Evolutionary conservation across 2,888 invertebrate species (phyloP).

Genomic region (Lypha dubia): DNA sequence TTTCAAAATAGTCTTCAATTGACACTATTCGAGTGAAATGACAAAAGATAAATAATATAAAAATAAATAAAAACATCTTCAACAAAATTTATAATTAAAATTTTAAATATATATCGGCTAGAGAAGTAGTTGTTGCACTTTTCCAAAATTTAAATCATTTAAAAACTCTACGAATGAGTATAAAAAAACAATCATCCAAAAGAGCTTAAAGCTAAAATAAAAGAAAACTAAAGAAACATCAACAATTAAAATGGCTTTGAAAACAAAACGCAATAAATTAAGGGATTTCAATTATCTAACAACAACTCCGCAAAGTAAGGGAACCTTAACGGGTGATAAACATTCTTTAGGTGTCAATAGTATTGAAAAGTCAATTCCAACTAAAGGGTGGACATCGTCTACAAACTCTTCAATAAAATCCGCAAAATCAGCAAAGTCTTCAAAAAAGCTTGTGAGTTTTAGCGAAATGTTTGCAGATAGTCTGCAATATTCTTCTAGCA

Average conservation of each 20-base stretch:
- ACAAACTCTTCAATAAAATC: slow-evolving; percentile 17
- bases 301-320: not conserved
- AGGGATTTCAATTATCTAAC: slow-evolving; percentile 20
- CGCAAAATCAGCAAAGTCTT: slow-evolving; percentile 29
- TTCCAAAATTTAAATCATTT: slow-evolving; percentile 50
- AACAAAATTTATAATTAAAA: slow-evolving; percentile 36
- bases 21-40: slow-evolving; percentile 6
- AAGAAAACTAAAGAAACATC: not conserved
- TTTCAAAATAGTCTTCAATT: not conserved
- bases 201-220: not conserved
- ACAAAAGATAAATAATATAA: not conserved
- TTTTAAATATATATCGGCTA: slow-evolving; percentile 11
- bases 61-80: slow-evolving; percentile 7
- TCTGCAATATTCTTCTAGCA: not conserved
- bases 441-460: slow-evolving; percentile 34
- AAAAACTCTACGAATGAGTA: slow-evolving; percentile 11
- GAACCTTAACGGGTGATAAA: not conserved
- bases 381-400: not conserved
- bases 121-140: not conserved
- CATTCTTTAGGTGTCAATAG: not conserved
- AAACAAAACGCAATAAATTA: slow-evolving; percentile 7
- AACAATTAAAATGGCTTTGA: slow-evolving; percentile 7
- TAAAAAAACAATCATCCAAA: not conserved
- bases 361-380: not conserved
- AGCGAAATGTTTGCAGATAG: slow-evolving; percentile 31